Evolutionary conservation across 2,888 invertebrate genomes (phyloP).

Genomic region (Notocelia uddmanniana): DNA sequence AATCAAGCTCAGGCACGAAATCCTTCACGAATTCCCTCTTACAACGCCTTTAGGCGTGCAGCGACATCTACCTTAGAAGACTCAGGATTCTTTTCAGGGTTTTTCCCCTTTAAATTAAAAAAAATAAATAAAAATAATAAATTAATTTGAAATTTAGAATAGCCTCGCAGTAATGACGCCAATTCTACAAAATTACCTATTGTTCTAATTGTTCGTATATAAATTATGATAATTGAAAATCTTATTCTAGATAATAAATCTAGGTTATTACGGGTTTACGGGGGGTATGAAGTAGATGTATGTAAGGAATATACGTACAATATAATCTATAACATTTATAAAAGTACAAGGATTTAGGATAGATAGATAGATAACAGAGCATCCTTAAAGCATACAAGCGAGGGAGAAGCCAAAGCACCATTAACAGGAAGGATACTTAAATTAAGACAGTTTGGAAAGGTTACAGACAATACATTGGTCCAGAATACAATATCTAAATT

Average conservation of each 20-base stretch:
- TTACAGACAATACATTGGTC: constrained; percentile 8
- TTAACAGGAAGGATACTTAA: constrained; percentile 22
- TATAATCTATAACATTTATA: constrained; percentile 23
- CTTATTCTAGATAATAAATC: not conserved
- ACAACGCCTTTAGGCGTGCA: no score
- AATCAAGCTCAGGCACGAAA: no score
- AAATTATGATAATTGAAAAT: not conserved
- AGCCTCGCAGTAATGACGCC: not conserved
- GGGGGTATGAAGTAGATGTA: constrained; percentile 4
- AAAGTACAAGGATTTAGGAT: constrained; percentile 12
- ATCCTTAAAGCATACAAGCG: constrained; percentile 40
- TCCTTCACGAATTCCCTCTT: no score
- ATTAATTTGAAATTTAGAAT: no score
- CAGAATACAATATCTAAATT: constrained; percentile 25
- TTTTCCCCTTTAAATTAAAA: no score
- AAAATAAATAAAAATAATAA: no score
- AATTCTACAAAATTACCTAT: not conserved
- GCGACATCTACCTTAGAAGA: no score
- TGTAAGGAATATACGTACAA: constrained; percentile 7
- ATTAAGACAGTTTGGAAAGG: constrained; percentile 12
- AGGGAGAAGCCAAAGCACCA: constrained; percentile 38
- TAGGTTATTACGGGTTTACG: not conserved
- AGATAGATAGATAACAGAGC: constrained; percentile 31
- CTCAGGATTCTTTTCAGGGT: no score
- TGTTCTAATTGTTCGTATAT: constrained; percentile 1